These are phyloP conservation scores for Tor tambroides DNA, from an alignment of 2,113 vertebrate genomes.

Conservation along the genomic window DNA sequence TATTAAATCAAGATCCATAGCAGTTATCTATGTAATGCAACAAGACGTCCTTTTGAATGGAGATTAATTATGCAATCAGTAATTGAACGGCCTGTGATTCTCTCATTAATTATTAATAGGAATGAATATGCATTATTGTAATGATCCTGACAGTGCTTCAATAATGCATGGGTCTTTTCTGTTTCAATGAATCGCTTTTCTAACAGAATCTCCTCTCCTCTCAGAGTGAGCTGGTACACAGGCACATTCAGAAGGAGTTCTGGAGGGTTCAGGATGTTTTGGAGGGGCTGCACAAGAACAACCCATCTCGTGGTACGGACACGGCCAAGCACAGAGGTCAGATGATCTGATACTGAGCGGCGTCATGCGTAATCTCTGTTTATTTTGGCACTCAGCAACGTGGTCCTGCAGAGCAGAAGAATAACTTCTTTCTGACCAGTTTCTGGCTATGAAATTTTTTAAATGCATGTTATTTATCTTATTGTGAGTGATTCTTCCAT, in stretches of 20 bases:
- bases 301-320: slow-evolving; percentile 88
- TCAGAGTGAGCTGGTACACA: slow-evolving; percentile 86
- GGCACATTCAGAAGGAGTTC: slow-evolving; percentile 96
- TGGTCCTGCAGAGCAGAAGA: neutral
- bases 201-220: too few species aligned
- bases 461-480: neutral
- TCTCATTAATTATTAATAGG: slow-evolving; percentile 44
- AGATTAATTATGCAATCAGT: slow-evolving; percentile 47
- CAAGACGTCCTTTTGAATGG: neutral
- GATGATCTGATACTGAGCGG: neutral
- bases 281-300: slow-evolving; percentile 93
- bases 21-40: slow-evolving; percentile 8
- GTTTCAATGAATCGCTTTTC: slow-evolving; percentile 17
- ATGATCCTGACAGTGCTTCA: slow-evolving; percentile 38
- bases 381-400: neutral
- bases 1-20: neutral
- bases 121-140: slow-evolving; percentile 33
- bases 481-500: neutral
- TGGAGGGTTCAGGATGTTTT: slow-evolving; percentile 96
- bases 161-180: slow-evolving; percentile 47
- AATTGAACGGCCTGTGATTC: slow-evolving; percentile 48
- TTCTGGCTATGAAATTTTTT: neutral
- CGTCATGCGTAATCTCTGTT: neutral
- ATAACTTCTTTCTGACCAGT: neutral
- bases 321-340: slow-evolving; percentile 92